Base-by-base conservation (phyloP, 2,113 vertebrate genomes). In the Larimichthys polyactis region DNA sequence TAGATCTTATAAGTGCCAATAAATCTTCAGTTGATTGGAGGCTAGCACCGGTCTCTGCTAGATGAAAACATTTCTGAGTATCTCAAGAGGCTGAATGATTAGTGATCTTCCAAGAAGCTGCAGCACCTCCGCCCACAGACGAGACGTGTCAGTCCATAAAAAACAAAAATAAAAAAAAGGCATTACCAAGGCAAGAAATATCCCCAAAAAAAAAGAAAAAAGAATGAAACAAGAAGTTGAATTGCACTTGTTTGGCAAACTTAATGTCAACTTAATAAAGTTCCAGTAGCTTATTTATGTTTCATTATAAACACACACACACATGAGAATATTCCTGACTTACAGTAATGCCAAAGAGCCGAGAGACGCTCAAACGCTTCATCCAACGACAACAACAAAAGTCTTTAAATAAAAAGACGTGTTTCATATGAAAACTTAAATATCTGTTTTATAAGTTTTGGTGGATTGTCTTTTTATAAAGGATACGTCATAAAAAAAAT, bases 281-380 rank as follows among this genome's bases (percentile, higher is more conserved):
- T 88, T 91, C 87, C 75, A 85, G 83, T 92, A 91, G 90, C 92
- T 94, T 93, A 91, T 92, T 78, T 78, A 71, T 75, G 74, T 91
- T 89, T 84, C 73, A 80, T 83, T 68, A 72, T 59, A 57, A 40
- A 71, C 66, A 60, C 66, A 46, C 65, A 48, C 65, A 48, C 65
- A 71, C 27, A 40, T 49, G 44, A 82, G 51, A 83, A 88, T 55
- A 89, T 79, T 90, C 81, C 89, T 91, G 90, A 91, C 73, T 66
- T 89, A 86, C 77, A 86, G 79, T 84, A 85, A 90, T 77, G 91
- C 79, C 67, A 46, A 36, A 63, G 87, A 92, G 89, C 84, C 72
- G 16, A 62, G 87, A 87, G 82, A 64, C 68, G 82, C 86, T 89
- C 88, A 72, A 81, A 85, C 77, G 84, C 87, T 87, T 86, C 79